Evolutionary conservation across 2,113 vertebrate species (phyloP).

Genomic region (Tragelaphus buxtoni): DNA sequence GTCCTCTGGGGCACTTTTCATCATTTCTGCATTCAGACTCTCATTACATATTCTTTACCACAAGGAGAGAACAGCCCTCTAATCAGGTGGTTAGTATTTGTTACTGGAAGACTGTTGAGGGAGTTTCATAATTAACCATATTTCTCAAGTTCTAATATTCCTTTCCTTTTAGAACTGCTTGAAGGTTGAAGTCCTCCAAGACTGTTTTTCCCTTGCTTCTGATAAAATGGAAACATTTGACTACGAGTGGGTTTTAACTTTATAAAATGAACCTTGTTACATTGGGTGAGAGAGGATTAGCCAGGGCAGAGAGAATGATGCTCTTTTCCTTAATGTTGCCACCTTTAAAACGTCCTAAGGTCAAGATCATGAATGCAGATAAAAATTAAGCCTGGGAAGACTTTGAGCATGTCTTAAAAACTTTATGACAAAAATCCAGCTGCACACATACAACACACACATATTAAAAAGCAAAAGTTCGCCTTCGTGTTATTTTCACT

Average conservation of each 20-base stretch:
- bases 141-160: neutral
- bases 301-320: neutral
- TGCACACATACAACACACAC: neutral
- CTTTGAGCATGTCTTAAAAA: neutral
- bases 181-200: neutral
- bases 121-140: neutral
- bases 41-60: neutral
- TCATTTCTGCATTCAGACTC: neutral
- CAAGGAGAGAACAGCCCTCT: neutral
- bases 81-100: neutral
- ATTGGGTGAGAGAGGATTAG: neutral
- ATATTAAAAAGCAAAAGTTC: neutral
- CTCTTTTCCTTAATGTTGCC: neutral
- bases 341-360: neutral
- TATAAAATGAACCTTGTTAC: neutral
- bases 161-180: neutral
- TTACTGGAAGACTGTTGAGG: neutral
- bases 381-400: neutral
- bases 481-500: neutral
- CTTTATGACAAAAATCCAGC: neutral
- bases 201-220: neutral
- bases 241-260: neutral
- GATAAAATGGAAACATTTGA: conserved; percentile 6
- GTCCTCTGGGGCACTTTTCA: neutral
- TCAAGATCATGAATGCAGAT: neutral